Evolutionary conservation across 2,797 vertebrate genomes (phyloP).

Genomic region (Smutsia temminckii): DNA sequence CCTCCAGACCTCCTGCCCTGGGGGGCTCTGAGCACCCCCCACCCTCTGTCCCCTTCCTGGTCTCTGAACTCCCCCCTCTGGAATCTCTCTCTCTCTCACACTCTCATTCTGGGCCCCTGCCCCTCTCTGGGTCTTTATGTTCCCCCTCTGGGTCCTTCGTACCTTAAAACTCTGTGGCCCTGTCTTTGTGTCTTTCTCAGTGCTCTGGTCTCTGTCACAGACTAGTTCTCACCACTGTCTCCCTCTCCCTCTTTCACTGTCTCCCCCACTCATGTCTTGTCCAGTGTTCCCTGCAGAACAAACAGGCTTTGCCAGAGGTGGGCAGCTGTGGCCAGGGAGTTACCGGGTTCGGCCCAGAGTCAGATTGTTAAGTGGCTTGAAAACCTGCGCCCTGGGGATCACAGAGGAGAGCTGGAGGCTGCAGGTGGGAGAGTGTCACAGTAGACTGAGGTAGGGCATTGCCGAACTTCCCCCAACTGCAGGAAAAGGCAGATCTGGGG

Average conservation of each 20-base stretch:
- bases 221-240: neutral
- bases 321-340: neutral
- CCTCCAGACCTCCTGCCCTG: neutral
- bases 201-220: neutral
- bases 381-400: neutral
- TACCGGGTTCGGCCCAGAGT: neutral
- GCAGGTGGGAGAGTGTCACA: neutral
- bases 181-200: neutral
- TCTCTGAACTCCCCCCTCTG: neutral
- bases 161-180: neutral
- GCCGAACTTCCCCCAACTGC: neutral
- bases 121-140: neutral
- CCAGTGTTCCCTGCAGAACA: neutral
- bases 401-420: neutral
- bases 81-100: neutral
- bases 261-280: neutral
- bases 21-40: neutral
- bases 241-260: neutral
- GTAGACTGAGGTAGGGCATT: neutral
- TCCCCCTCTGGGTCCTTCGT: neutral
- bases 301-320: neutral
- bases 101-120: neutral
- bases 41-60: neutral
- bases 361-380: neutral
- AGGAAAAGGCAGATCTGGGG: conserved; percentile 97